Conservation (phyloP, 2,797 vertebrate genomes). For the Lepilemur ruficaudatus region DNA sequence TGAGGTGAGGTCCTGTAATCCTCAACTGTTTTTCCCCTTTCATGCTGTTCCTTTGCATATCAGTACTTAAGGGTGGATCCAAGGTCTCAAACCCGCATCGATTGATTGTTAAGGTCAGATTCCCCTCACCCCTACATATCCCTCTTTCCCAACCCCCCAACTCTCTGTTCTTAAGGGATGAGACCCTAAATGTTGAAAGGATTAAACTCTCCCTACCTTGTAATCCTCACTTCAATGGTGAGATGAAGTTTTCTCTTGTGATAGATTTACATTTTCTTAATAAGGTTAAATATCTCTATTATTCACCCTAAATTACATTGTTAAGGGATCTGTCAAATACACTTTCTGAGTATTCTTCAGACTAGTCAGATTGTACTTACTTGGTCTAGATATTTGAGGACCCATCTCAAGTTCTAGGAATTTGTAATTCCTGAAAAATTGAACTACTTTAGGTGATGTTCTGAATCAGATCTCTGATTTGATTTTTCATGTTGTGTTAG, state of each 20-base stretch:
- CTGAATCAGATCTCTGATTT: neutral
- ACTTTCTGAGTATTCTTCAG: neutral
- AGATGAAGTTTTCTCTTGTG: neutral
- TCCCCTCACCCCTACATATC: neutral
- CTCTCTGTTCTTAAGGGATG: neutral
- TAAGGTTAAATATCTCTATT: neutral
- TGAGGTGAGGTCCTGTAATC: too few relatives aligned
- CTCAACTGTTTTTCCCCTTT: neutral
- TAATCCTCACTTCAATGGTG: conserved; percentile 8
- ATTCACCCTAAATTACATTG: neutral
- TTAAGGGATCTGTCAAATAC: neutral
- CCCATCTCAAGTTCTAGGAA: neutral
- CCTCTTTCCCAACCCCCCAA: neutral
- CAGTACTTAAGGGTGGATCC: neutral
- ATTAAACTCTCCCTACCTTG: neutral
- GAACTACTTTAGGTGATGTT: neutral
- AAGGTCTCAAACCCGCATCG: neutral
- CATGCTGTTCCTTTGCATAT: neutral
- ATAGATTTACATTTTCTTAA: neutral
- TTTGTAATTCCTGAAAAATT: neutral
- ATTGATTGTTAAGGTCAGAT: neutral
- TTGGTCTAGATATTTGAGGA: neutral
- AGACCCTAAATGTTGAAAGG: neutral
- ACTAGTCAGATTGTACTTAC: neutral
- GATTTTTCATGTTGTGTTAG: neutral